Percentiles rank a stretch among this genome's conserved stretches.
Conservation (phyloP, 2,797 vertebrate genomes). For the Lycodopsis pacificus region DNA sequence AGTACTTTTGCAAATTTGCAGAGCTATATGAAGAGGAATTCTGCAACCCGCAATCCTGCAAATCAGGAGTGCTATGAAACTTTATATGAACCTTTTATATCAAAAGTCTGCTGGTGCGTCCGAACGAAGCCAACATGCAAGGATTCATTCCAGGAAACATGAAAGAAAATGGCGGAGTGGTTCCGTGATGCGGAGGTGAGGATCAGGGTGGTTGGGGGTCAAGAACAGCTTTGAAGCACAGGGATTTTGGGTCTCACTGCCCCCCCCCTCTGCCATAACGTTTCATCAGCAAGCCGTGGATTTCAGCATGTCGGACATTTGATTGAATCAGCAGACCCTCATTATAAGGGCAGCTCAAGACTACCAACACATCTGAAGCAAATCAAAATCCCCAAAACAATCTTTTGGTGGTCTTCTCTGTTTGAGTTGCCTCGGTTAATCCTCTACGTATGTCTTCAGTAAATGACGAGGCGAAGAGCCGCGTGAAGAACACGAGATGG, state of each 20-base stretch:
- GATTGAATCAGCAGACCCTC: conserved; percentile 39
- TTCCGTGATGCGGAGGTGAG: conserved; percentile 16
- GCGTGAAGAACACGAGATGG: conserved; percentile 42
- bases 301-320: conserved; percentile 42
- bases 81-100: conserved; percentile 24
- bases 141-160: conserved; percentile 16
- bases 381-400: conserved; percentile 6
- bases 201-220: conserved; percentile 20
- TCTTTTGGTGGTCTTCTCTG: conserved; percentile 5
- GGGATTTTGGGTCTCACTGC: conserved; percentile 12
- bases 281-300: conserved; percentile 36
- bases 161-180: neutral
- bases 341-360: conserved; percentile 35
- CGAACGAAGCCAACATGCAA: neutral
- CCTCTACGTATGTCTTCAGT: conserved; percentile 17
- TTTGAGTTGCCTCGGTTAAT: conserved; percentile 31
- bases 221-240: conserved; percentile 20
- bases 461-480: conserved; percentile 24
- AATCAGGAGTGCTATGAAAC: conserved; percentile 16
- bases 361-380: conserved; percentile 18
- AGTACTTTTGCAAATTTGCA: conserved; percentile 35
- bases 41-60: conserved; percentile 12
- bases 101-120: conserved; percentile 19
- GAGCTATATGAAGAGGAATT: conserved; percentile 17
- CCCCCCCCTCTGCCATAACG: neutral